Conservation (phyloP, 2,113 vertebrate species). For the Brachirus orientalis region DNA sequence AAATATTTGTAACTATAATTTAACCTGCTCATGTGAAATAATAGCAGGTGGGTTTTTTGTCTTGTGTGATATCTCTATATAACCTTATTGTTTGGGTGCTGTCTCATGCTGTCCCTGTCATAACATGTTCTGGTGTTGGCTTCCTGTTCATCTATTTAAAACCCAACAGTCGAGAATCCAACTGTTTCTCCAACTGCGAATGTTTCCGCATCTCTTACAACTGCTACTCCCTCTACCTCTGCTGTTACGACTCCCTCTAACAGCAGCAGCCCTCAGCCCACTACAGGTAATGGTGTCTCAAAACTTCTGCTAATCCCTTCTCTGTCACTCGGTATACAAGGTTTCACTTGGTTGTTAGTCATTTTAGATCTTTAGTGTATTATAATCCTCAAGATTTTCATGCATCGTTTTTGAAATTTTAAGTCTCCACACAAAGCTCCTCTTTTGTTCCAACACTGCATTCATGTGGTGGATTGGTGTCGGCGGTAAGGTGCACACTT, state of each 20-base stretch:
- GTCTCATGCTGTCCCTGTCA: constrained; percentile 28
- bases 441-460: no score
- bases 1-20: background rate
- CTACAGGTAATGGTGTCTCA: constrained; percentile 67
- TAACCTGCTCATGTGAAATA: background rate
- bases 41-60: background rate
- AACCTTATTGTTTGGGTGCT: constrained; percentile 40
- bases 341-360: background rate
- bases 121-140: constrained; percentile 57
- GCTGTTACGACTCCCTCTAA: constrained; percentile 26
- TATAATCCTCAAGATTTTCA: no score
- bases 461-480: no score
- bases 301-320: constrained; percentile 2
- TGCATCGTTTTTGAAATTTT: no score
- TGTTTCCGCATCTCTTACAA: background rate
- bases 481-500: no score
- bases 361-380: background rate
- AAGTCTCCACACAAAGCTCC: no score
- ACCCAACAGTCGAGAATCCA: accelerated
- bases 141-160: constrained; percentile 28
- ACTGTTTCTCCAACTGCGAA: accelerated
- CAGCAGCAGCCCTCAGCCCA: constrained; percentile 15
- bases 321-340: background rate
- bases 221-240: background rate
- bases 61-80: constrained; percentile 7